Percentiles rank a stretch among this genome's conserved stretches.
phyloP scores from a whole-genome alignment of 2,888 invertebrate genomes.

The Galerucella calmariensis region DNA sequence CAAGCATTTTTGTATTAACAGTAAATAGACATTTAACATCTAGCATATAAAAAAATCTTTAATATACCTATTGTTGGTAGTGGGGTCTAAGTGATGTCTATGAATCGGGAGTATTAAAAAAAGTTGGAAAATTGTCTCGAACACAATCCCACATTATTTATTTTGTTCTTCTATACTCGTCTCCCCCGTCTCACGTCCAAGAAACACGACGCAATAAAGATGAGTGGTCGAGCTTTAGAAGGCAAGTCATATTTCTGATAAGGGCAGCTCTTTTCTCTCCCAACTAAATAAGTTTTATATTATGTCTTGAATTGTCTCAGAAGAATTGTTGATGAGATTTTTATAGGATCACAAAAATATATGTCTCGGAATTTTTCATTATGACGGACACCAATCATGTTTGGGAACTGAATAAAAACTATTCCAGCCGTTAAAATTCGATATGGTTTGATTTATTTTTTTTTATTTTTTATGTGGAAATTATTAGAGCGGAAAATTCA shows the following conservation, averaged over 20 bases:
- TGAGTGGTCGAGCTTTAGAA: slow-evolving; percentile 51
- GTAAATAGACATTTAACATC: too few relatives aligned
- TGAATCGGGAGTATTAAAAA: not conserved
- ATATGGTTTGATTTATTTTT: not conserved
- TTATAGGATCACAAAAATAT: slow-evolving; percentile 20
- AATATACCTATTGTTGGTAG: too few relatives aligned
- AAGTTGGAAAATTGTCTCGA: slow-evolving; percentile 2
- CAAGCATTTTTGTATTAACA: too few relatives aligned
- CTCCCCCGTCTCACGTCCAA: slow-evolving; percentile 54
- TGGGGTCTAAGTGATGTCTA: not conserved
- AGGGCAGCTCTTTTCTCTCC: slow-evolving; percentile 39
- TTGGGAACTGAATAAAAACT: not conserved
- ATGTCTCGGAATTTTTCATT: slow-evolving; percentile 20
- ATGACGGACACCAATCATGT: slow-evolving; percentile 28
- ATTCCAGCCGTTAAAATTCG: not conserved
- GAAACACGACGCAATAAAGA: slow-evolving; percentile 61
- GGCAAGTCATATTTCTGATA: slow-evolving; percentile 42
- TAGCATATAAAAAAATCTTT: too few relatives aligned
- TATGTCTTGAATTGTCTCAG: slow-evolving; percentile 32
- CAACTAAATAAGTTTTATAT: slow-evolving; percentile 38
- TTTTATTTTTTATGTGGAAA: not conserved
- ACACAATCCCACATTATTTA: slow-evolving; percentile 2
- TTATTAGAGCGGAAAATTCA: too few relatives aligned
- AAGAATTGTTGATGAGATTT: slow-evolving; percentile 29
- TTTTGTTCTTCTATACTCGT: not conserved